A percentile compares a stretch with the other conserved stretches of the same genome.
phyloP scores from a whole-genome alignment of 2,113 vertebrate genomes.

The Pseudorectes ferrugineus region DNA sequence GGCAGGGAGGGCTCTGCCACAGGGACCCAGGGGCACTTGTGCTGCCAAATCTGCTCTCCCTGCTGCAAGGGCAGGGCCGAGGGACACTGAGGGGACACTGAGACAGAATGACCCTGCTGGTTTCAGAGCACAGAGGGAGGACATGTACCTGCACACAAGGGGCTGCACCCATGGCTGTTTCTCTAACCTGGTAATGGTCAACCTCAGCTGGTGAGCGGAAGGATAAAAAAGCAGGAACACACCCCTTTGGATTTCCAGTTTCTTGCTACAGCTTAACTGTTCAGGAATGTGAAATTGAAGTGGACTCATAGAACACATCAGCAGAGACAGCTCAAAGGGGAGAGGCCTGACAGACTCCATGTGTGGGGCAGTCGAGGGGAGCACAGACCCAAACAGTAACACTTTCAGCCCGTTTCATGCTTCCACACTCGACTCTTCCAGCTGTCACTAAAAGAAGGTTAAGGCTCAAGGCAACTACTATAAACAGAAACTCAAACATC shows the following conservation, averaged over 20 bases:
- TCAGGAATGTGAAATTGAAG: constrained; percentile 62
- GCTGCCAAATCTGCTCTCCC: background rate
- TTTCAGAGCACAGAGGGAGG: background rate
- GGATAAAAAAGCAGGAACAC: background rate
- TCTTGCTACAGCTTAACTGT: constrained; percentile 28
- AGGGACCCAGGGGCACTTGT: background rate
- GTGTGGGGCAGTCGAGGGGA: background rate
- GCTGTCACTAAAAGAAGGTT: constrained; percentile 35
- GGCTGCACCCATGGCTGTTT: fast-evolving
- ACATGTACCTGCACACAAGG: background rate
- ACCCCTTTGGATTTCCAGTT: constrained; percentile 55
- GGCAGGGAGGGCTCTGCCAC: background rate
- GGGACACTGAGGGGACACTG: background rate
- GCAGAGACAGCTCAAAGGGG: background rate
- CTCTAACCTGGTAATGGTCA: background rate
- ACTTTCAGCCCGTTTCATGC: background rate
- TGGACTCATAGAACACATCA: constrained; percentile 15
- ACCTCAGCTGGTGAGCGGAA: background rate
- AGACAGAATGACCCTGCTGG: background rate
- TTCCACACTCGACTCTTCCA: background rate
- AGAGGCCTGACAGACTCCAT: background rate
- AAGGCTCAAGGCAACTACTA: constrained; percentile 59
- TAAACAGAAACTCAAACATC: constrained; percentile 25
- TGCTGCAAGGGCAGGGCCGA: background rate
- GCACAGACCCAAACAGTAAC: background rate